Evolutionary conservation across 2,797 vertebrate species (phyloP).

Genomic region (Lutjanus argentimaculatus): DNA sequence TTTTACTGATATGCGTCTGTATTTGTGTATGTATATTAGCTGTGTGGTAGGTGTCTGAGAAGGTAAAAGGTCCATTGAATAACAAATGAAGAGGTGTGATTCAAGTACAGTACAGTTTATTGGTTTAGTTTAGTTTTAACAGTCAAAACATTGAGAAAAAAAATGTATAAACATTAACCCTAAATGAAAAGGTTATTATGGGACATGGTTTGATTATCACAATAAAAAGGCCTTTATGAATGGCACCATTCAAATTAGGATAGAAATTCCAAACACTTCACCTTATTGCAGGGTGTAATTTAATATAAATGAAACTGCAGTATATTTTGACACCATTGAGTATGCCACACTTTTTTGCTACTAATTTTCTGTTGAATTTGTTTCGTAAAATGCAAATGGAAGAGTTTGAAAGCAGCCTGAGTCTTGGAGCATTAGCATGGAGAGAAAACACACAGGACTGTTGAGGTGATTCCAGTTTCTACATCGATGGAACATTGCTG

Average conservation of each 20-base stretch:
- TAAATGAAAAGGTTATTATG: not conserved
- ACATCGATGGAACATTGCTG: conserved; percentile 36
- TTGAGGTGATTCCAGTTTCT: conserved; percentile 43
- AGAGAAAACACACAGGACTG: conserved; percentile 23
- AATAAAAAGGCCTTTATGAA: conserved; percentile 22
- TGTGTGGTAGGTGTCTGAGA: conserved; percentile 23
- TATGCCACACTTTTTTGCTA: conserved; percentile 26
- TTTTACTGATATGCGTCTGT: conserved; percentile 53
- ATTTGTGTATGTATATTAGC: conserved; percentile 48
- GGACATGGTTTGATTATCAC: conserved; percentile 10
- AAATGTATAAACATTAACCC: not conserved
- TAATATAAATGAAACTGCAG: conserved; percentile 14
- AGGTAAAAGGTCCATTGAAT: conserved; percentile 10
- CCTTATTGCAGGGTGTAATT: conserved; percentile 41
- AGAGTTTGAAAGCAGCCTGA: not conserved
- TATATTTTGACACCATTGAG: conserved; percentile 13
- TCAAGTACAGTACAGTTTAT: not conserved
- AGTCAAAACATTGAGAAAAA: not conserved
- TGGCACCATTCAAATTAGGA: conserved; percentile 31
- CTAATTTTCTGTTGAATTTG: conserved; percentile 9
- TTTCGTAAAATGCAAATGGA: not conserved
- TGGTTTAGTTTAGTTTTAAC: conserved; percentile 40
- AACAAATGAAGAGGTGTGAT: conserved; percentile 3
- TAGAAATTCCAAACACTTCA: conserved; percentile 18
- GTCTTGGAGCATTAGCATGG: not conserved